Evolutionary conservation across 2,113 vertebrate species (phyloP).

Genomic region (Daboia siamensis): DNA sequence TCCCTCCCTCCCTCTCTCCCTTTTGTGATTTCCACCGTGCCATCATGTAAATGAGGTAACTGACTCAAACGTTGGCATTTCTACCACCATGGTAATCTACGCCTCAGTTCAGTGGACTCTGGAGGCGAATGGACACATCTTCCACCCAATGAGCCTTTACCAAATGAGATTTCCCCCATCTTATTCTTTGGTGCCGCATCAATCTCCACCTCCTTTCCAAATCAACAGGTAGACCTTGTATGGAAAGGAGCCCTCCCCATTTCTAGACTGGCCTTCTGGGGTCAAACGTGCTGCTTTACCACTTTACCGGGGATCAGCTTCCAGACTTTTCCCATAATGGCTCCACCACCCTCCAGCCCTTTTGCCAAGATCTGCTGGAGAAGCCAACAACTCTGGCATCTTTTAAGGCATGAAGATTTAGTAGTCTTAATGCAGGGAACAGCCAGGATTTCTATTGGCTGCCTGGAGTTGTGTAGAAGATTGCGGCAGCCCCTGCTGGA

Average conservation of each 20-base stretch:
- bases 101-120: background rate
- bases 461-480: constrained; percentile 12
- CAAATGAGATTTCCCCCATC: background rate
- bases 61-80: background rate
- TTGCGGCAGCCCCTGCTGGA: background rate
- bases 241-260: background rate
- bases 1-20: background rate
- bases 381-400: background rate
- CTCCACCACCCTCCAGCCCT: background rate
- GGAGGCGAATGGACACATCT: background rate
- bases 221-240: background rate
- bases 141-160: background rate
- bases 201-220: background rate
- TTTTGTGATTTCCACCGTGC: background rate
- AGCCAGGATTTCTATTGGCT: background rate
- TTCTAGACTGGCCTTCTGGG: background rate
- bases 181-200: background rate
- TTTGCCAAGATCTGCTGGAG: background rate
- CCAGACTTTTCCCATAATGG: background rate
- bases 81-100: background rate
- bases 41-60: background rate
- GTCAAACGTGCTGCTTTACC: background rate
- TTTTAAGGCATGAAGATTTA: constrained; percentile 4
- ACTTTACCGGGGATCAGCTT: background rate
- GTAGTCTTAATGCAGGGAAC: constrained; percentile 4